Evolutionary conservation across 2,888 invertebrate genomes (phyloP).

Genomic region (Cybosia mesomella): DNA sequence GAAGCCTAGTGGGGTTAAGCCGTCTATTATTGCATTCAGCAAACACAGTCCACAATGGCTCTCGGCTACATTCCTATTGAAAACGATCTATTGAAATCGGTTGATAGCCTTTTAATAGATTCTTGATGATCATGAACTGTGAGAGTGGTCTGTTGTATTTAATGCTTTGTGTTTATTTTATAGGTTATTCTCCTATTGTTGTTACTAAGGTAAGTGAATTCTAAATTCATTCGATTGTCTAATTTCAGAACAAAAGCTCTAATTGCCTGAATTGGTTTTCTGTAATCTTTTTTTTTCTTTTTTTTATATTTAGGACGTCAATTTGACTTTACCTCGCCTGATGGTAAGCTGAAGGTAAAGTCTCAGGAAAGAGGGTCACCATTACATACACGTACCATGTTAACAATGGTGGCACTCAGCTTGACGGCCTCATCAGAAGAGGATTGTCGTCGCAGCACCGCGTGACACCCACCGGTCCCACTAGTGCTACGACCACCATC

Average conservation of each 20-base stretch:
- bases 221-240: neutral
- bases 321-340: too few species aligned
- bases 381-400: too few species aligned
- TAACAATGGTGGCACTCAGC: too few species aligned
- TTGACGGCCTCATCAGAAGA: too few species aligned
- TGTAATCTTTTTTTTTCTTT: too few species aligned
- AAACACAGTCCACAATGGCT: constrained; percentile 40
- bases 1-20: constrained; percentile 16
- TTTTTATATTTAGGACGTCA: too few species aligned
- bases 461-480: too few species aligned
- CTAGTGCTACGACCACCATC: too few species aligned
- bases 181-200: neutral
- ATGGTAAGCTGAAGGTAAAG: too few species aligned
- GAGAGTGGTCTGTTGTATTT: neutral
- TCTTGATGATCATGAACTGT: constrained; percentile 45
- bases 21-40: constrained; percentile 38
- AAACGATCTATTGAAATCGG: constrained; percentile 33
- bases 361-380: too few species aligned
- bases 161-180: neutral
- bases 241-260: neutral
- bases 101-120: constrained; percentile 51
- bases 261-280: too few species aligned
- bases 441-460: too few species aligned
- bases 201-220: neutral
- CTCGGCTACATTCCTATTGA: constrained; percentile 41